Evolutionary conservation across 1,140 invertebrate species (phyloP), one percentile per base, ranked within the genome.

Genomic region (Tigriopus japonicus): DNA sequence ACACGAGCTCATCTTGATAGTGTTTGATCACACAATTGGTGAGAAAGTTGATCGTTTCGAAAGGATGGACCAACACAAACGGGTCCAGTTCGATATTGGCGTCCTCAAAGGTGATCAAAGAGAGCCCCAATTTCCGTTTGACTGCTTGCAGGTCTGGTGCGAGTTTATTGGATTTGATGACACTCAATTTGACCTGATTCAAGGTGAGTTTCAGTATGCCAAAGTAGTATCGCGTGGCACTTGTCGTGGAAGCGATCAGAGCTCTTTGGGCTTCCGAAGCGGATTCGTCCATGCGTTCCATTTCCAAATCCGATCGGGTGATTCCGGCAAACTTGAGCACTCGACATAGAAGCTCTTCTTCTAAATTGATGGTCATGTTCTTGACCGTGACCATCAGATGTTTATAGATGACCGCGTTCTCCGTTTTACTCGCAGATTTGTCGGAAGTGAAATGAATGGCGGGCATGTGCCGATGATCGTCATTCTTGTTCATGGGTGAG

Each of bases 81-180:
- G 85, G 81, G 70, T 92, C 84, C 42, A 98, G 73, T 66, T 94
- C 85, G 21, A 98, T 88, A 13, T 82, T 78, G 1, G 93, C 94
- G 73, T 98, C 91, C 75, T 98, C 94, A 73, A 98, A 98, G 66
- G 86, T 86, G 41, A 97, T 87, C 7, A 98, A 72, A 23, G 85
- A 89, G 5, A 95, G 76, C 1, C 87, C 86, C 41, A 94, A 74
- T 63, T 85, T 82, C 62, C 83, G 79, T 73, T 97, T 97, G 7
- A 97, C 81, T 56, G 75, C 73, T 62, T 80, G 77, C 52, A 97
- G 74, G 66, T 86, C 80, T 0, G 76, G 69, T 1, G 83, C 77
- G 54, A 97, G 69, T 69, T 87, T 87, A 61, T 79, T 83, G 0
- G 85, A 80, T 10, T 90, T 94, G 19, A 83, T 75, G 63, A 94